Evolutionary conservation across 1,140 invertebrate species (phyloP).

Genomic region (Drosophila aff.): DNA sequence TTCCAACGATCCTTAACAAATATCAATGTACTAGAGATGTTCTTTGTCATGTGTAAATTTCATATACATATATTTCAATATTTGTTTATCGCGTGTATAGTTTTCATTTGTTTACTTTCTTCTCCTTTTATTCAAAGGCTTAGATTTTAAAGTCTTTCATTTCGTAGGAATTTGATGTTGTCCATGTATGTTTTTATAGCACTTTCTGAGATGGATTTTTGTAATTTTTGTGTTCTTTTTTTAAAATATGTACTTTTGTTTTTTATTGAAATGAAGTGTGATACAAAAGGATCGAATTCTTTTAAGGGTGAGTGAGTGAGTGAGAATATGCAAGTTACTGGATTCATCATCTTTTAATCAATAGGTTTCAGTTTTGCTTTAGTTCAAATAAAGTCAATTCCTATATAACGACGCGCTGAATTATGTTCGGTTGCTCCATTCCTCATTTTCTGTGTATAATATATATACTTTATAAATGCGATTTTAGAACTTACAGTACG

Average conservation of each 20-base stretch:
- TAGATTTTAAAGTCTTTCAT: conserved; percentile 85
- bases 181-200: conserved; percentile 66
- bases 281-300: conserved; percentile 23
- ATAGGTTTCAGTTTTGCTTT: conserved; percentile 46
- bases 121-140: conserved; percentile 71
- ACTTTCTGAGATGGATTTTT: conserved; percentile 41
- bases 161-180: conserved; percentile 84
- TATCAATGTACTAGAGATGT: conserved; percentile 68
- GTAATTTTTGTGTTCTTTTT: background rate
- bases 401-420: conserved; percentile 76
- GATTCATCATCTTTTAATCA: conserved; percentile 25
- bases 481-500: conserved; percentile 83
- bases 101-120: conserved; percentile 49
- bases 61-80: conserved; percentile 41
- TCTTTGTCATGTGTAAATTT: conserved; percentile 66
- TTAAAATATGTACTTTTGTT: background rate
- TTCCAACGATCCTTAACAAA: conserved; percentile 81
- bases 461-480: conserved; percentile 77
- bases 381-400: conserved; percentile 70
- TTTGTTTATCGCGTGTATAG: conserved; percentile 61
- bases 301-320: conserved; percentile 14
- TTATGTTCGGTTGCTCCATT: conserved; percentile 44
- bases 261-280: conserved; percentile 22
- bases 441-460: conserved; percentile 54
- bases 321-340: conserved; percentile 35